Evolutionary conservation across 2,797 vertebrate genomes (phyloP).

Genomic region (Tragelaphus eurycerus): DNA sequence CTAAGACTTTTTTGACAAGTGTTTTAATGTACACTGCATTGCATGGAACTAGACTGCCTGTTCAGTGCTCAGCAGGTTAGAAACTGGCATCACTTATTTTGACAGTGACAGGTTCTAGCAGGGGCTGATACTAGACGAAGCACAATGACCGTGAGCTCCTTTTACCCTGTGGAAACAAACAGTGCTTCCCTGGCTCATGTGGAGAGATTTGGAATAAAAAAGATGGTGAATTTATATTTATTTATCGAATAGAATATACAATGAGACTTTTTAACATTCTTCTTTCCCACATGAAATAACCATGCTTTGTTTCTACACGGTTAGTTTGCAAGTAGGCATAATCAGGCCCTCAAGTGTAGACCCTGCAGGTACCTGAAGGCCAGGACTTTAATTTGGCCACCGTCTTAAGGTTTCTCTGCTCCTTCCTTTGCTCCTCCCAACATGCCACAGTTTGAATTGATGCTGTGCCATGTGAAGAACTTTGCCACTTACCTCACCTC

Average conservation of each 20-base stretch:
- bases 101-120: neutral
- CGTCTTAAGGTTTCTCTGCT: neutral
- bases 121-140: neutral
- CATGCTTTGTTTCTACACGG: neutral
- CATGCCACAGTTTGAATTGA: neutral
- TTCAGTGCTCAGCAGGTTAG: neutral
- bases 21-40: neutral
- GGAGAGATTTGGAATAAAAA: neutral
- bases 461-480: neutral
- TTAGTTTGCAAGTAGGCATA: neutral
- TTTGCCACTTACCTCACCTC: neutral
- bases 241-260: neutral
- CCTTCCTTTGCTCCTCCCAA: neutral
- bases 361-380: neutral
- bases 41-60: neutral
- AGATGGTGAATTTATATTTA: neutral
- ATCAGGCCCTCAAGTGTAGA: neutral
- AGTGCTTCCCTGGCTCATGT: neutral
- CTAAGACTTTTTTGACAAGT: neutral
- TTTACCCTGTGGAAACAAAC: neutral
- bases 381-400: constrained; percentile 4
- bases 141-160: neutral
- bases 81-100: neutral
- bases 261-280: neutral
- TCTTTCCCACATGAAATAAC: neutral